Base-by-base conservation (phyloP, 2,888 invertebrate species). In the Stenchaetothrips biformis region DNA sequence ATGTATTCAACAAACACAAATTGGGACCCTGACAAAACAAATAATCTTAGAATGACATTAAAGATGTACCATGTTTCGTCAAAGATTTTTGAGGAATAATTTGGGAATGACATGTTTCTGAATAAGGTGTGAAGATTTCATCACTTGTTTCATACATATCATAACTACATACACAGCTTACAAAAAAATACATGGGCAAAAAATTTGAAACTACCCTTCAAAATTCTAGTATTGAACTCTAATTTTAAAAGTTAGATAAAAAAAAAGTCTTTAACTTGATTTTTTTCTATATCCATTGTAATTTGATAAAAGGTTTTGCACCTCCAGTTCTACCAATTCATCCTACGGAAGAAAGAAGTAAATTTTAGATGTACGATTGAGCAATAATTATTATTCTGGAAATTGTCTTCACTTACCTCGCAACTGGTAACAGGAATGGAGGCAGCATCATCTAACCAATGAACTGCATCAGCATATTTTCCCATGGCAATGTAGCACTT, bases 401-500 rank as follows among this genome's bases (percentile, higher is more conserved):
- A 49, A 53, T 74, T 16, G 53, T 2, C 16, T 37, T 67, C 25
- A 78, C 77, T 77, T 48, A 84, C 85, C 83, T 84, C 84, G 59
- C 83, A 82, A 79, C 83, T 82, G 59, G 81, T 80, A 18, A 79
- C 79, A 7, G 82, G 81, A 27, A 84, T 82, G 27, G 83, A 81
- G 27, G 82, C 82, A 62, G 83, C 83, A 80, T 83, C 82, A 80
- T 87, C 86, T 78, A 92, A 86, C 88, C 89, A 89, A 48, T 87
- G 83, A 1, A 90, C 84, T 7, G 89, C 91, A 62, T 88, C 86
- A 37, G 86, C 82, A 83, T 88, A 89, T n/a, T 89, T 86, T 48
- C 87, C 87, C 81, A 88, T 83, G 27, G 87, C 88, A 81, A 90
- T 86, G 81, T 89, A 87, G 84, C 90, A 90, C 85, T 92, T 91